phyloP scores from a whole-genome alignment of 2,888 invertebrate genomes.

The Mesorhabditis belari region DNA sequence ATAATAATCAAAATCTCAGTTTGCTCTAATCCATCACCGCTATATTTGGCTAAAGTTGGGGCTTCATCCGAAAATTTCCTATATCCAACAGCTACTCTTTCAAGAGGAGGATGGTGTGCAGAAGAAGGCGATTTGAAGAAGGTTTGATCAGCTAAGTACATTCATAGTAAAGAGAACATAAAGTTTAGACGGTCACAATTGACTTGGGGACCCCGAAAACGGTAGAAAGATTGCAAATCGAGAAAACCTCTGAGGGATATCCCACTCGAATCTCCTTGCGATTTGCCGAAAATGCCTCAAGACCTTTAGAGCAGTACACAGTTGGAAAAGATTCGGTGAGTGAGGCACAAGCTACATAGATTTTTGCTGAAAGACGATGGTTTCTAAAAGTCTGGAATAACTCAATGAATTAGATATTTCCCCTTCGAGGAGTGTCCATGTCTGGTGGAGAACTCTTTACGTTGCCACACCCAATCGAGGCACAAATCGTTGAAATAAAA shows the following conservation, averaged over 20 bases:
- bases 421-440: conserved; percentile 2
- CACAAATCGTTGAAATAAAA: conserved; percentile 20
- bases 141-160: background rate
- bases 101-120: conserved; percentile 15
- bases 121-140: conserved; percentile 3
- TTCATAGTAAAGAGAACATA: background rate
- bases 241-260: conserved; percentile 26
- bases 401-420: background rate
- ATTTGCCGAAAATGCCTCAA: conserved; percentile 16
- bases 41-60: background rate
- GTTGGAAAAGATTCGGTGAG: conserved; percentile 4
- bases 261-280: conserved; percentile 19
- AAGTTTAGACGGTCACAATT: conserved; percentile 15
- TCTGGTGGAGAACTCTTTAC: conserved; percentile 15
- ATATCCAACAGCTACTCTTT: background rate
- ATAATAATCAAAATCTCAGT: conserved; percentile 2
- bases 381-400: background rate
- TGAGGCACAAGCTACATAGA: background rate
- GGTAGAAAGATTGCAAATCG: conserved; percentile 36
- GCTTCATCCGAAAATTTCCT: background rate
- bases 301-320: conserved; percentile 3
- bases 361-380: background rate
- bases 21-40: conserved; percentile 12
- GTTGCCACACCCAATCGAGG: conserved; percentile 28
- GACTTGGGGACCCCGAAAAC: conserved; percentile 29